A percentile compares a stretch with the other conserved stretches of the same genome.
Evolutionary conservation across 2,888 invertebrate species (phyloP).

Genomic region (Tetranychus piercei): DNA sequence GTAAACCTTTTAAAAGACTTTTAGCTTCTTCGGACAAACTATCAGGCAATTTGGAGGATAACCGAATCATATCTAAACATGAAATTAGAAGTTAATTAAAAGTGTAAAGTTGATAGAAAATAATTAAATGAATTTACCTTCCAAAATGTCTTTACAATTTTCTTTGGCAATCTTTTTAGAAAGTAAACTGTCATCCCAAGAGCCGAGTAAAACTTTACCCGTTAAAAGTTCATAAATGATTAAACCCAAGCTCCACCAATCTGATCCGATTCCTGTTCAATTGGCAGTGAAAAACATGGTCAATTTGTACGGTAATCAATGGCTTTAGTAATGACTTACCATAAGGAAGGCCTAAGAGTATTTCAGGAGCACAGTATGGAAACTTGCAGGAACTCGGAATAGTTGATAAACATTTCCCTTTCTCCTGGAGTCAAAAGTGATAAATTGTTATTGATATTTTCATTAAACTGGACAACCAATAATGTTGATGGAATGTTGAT

Average conservation of each 20-base stretch:
- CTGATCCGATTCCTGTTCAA: constrained; percentile 7
- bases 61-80: constrained; percentile 12
- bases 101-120: not conserved
- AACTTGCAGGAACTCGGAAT: not conserved
- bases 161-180: constrained; percentile 12
- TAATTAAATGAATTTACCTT: no score
- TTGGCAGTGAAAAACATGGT: no score
- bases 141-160: constrained; percentile 12
- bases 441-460: no score
- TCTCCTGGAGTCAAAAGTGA: no score
- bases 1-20: constrained; percentile 10
- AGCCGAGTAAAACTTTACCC: constrained; percentile 3
- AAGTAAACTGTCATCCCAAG: not conserved
- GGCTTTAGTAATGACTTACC: constrained; percentile 5
- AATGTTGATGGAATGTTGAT: no score
- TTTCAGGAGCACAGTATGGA: constrained; percentile 13
- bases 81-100: no score
- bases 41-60: constrained; percentile 7
- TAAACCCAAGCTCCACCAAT: constrained; percentile 16
- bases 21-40: constrained; percentile 8
- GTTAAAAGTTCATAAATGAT: constrained; percentile 15
- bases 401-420: no score
- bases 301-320: constrained; percentile 2
- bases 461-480: no score
- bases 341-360: constrained; percentile 9